Percentiles rank a stretch among this genome's conserved stretches.
Evolutionary conservation across 2,113 vertebrate species (phyloP).

Genomic region (Eublepharis macularius): DNA sequence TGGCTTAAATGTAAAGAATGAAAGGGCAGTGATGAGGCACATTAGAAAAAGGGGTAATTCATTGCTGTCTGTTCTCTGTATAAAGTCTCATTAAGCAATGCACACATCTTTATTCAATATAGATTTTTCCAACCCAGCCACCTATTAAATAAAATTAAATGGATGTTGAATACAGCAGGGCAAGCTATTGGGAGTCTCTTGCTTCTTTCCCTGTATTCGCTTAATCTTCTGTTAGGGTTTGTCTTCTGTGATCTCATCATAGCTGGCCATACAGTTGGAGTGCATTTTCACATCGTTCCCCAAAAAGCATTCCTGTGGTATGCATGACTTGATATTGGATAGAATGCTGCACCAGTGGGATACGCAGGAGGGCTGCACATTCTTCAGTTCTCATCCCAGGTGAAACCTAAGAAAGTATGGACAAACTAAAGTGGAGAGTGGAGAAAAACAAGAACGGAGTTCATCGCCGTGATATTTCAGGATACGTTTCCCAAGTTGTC

Average conservation of each 20-base stretch:
- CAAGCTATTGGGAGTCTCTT: accelerated
- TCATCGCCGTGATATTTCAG: neutral
- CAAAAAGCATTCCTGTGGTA: neutral
- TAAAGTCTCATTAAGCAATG: conserved; percentile 3
- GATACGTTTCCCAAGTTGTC: neutral
- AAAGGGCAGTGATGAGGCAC: conserved; percentile 26
- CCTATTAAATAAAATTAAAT: neutral
- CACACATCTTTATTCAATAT: conserved; percentile 1
- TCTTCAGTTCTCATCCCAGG: neutral
- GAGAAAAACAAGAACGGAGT: neutral
- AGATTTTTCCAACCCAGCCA: conserved; percentile 18
- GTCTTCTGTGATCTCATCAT: neutral
- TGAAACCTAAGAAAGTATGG: neutral
- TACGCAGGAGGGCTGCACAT: neutral
- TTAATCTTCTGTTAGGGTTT: neutral
- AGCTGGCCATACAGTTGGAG: neutral
- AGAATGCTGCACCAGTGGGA: neutral
- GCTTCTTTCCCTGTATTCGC: neutral
- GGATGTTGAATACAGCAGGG: neutral
- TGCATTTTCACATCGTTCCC: neutral
- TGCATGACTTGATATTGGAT: neutral
- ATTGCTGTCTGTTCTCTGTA: conserved; percentile 22
- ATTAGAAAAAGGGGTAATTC: conserved; percentile 29
- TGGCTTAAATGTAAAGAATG: conserved; percentile 32
- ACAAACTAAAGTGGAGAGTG: neutral